Conservation (phyloP, 2,888 invertebrate species). For the Phortica magna region DNA sequence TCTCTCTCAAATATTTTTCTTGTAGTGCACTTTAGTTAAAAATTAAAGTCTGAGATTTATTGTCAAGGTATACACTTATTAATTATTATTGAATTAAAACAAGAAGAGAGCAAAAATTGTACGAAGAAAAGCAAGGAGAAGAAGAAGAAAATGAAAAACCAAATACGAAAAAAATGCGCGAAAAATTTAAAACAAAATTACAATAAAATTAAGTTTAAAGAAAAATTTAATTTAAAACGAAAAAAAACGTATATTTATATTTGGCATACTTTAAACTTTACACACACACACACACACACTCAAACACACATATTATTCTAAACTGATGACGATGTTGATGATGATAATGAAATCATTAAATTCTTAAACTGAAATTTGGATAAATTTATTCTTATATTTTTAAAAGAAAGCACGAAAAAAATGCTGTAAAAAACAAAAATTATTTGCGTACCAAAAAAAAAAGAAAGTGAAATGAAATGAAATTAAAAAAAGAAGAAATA, state of each 20-base stretch:
- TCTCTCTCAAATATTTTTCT: conserved; percentile 47
- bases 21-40: conserved; percentile 73
- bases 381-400: not conserved
- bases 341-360: not conserved
- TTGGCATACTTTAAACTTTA: conserved; percentile 23
- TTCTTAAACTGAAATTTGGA: conserved; percentile 11
- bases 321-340: not conserved
- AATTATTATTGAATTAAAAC: conserved; percentile 32
- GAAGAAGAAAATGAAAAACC: conserved; percentile 34
- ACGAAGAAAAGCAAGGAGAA: too few relatives aligned
- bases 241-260: conserved; percentile 32
- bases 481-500: conserved; percentile 7
- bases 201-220: conserved; percentile 61
- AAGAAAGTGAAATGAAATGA: not conserved
- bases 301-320: conserved; percentile 36
- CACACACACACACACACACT: conserved; percentile 37
- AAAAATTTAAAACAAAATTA: conserved; percentile 8
- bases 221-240: conserved; percentile 48
- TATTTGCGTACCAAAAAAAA: too few relatives aligned
- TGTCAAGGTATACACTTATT: conserved; percentile 58
- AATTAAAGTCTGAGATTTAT: conserved; percentile 74
- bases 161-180: conserved; percentile 42
- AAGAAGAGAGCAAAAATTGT: not conserved
- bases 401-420: not conserved
- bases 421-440: too few relatives aligned